phyloP scores from a whole-genome alignment of 2,888 invertebrate genomes.

The Netelia fuscicornis region DNA sequence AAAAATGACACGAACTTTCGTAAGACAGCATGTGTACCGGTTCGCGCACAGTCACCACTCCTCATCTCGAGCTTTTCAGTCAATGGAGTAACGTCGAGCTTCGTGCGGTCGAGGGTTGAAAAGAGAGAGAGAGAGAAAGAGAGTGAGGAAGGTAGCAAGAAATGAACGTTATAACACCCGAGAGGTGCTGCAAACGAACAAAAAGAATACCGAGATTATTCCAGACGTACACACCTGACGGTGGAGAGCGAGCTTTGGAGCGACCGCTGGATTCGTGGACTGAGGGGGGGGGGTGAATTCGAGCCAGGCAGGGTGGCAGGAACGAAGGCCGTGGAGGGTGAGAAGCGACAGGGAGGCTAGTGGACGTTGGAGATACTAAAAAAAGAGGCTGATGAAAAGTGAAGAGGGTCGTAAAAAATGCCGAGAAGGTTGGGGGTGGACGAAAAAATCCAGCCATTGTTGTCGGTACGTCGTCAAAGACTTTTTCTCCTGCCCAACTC shows the following conservation, averaged over 20 bases:
- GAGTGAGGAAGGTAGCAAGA: not conserved
- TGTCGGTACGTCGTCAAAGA: constrained; percentile 1
- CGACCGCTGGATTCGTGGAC: not conserved
- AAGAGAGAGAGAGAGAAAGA: not conserved
- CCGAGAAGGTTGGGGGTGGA: not conserved
- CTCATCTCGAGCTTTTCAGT: constrained; percentile 1
- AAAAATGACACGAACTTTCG: constrained; percentile 13
- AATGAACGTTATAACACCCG: constrained; percentile 1
- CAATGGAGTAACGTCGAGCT: constrained; percentile 13
- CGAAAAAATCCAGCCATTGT: not conserved
- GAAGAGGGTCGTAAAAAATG: constrained; percentile 28
- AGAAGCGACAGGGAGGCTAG: constrained; percentile 1
- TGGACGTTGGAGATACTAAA: not conserved
- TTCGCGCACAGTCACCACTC: not conserved
- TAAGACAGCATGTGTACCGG: not conserved
- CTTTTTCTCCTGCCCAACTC: not conserved
- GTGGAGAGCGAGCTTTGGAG: not conserved
- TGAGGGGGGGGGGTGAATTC: not conserved
- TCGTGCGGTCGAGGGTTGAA: not conserved
- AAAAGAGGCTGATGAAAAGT: constrained; percentile 46
- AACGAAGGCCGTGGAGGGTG: constrained; percentile 22
- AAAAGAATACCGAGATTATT: constrained; percentile 46
- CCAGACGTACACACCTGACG: not conserved
- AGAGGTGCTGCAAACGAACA: constrained; percentile 1
- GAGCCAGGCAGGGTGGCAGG: constrained; percentile 32